A percentile compares a stretch with the other conserved stretches of the same genome.
Evolutionary conservation across 2,113 vertebrate genomes (phyloP).

Genomic region (Gavia stellata): DNA sequence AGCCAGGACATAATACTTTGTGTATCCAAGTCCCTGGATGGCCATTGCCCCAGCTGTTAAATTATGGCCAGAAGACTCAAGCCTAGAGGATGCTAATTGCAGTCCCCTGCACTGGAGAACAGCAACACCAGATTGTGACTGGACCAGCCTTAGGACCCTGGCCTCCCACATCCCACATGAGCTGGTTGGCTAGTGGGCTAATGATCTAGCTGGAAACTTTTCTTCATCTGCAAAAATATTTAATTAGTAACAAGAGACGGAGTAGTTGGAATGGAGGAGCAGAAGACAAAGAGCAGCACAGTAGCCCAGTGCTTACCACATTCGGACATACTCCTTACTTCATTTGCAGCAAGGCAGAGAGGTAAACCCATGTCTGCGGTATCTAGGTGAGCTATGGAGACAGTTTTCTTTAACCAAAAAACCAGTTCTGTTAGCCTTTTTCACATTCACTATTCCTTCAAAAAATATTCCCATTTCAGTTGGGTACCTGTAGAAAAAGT

Average conservation of each 20-base stretch:
- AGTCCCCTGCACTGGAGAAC: neutral
- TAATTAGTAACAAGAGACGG: conserved; percentile 17
- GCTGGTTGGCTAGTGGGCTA: neutral
- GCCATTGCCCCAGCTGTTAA: neutral
- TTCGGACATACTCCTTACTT: neutral
- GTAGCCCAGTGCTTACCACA: neutral
- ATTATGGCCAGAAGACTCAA: neutral
- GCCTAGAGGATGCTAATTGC: neutral
- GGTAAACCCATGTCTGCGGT: neutral
- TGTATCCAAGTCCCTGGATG: neutral
- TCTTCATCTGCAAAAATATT: neutral
- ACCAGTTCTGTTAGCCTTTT: conserved; percentile 11
- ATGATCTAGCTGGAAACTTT: neutral
- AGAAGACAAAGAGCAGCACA: neutral
- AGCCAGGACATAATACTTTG: neutral
- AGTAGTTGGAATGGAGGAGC: neutral
- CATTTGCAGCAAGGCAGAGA: neutral
- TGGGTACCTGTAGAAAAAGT: conserved; percentile 51
- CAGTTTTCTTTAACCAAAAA: conserved; percentile 15
- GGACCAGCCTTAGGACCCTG: neutral
- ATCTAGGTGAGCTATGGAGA: neutral
- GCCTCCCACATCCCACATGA: neutral
- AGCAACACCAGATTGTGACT: neutral
- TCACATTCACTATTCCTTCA: conserved; percentile 9
- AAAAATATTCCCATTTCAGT: conserved; percentile 40